A percentile compares a stretch with the other conserved stretches of the same genome.
phyloP scores from a whole-genome alignment of 2,113 vertebrate genomes.

The Axis porcinus region DNA sequence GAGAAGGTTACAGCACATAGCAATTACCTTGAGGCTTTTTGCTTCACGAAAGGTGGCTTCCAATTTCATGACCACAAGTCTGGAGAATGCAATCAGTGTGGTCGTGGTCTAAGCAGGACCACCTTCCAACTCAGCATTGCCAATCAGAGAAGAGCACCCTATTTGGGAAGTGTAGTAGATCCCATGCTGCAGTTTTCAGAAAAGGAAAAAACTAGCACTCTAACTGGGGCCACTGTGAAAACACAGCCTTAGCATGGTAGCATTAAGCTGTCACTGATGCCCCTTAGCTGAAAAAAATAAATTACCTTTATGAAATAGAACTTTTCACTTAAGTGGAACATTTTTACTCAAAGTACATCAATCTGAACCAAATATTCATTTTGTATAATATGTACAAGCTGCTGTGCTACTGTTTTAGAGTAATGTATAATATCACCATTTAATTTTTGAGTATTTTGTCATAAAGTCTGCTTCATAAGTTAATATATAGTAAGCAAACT shows the following conservation, averaged over 20 bases:
- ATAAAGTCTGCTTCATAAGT: neutral
- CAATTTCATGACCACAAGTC: conserved; percentile 66
- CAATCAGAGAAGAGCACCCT: neutral
- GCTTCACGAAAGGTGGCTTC: conserved; percentile 55
- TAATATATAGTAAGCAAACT: neutral
- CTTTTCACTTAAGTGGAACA: neutral
- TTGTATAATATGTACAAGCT: neutral
- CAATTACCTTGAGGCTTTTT: conserved; percentile 71
- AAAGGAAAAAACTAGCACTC: neutral
- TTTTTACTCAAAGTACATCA: neutral
- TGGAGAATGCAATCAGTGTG: conserved; percentile 33
- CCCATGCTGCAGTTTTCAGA: neutral
- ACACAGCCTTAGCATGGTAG: neutral
- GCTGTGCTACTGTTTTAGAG: neutral
- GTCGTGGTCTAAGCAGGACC: neutral
- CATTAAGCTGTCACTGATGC: neutral
- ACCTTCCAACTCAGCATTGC: neutral
- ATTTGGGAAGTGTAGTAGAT: neutral
- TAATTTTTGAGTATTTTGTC: neutral
- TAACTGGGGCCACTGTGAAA: neutral
- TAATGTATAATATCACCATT: neutral
- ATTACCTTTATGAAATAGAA: neutral
- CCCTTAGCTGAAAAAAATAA: neutral
- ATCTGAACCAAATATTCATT: neutral
- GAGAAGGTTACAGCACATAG: conserved; percentile 52